Base-by-base conservation (phyloP, 2,888 invertebrate species). In the Melolontha melolontha region DNA sequence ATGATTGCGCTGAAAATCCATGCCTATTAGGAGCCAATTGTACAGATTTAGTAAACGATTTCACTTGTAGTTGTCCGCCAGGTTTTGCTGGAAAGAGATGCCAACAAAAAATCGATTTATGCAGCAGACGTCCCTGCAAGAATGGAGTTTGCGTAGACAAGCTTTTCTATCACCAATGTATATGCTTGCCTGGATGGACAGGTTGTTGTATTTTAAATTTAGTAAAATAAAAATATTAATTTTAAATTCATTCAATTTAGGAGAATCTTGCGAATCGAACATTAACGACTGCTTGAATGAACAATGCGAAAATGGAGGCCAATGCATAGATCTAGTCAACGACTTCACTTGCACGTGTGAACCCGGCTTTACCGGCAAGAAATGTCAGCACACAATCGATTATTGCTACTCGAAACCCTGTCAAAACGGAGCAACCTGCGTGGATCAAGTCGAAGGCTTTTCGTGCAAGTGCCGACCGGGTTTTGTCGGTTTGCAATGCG, bases 41-140 rank as follows among this genome's bases (percentile, higher is more conserved):
- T 81, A 96, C 96, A 0, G 98, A 98, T 83, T 86, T 97, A 74
- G 91, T 98, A 0, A 94, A 94, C 71, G 98, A 98, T 81, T 99
- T 97, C 81, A 91, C 88, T 73, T 99, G 99, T 79, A 86, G 91
- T 7, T 99, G 99, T 83, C 95, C 97, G 5, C 88, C 93, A 42
- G 98, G 98, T 41, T 99, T 97, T 79, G 92, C 94, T 10, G 99
- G 98, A 42, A 96, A 97, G 83, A 89, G 97, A 41, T 99, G 99
- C 78, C 95, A 98, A 76, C 92, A 93, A 75, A 98, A 98, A 81
- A 93, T 98, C 64, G 94, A 98, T 79, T 87, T 98, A 1, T 99
- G 99, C 80, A 87, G 91, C 0, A 91, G 91, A 62, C 92, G 90
- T 77, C 97, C 98, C 0, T 99, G 98, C 83, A 89, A 93, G 77